Evolutionary conservation across 2,888 invertebrate species (phyloP), one percentile per base, ranked within the genome.

Genomic region (Theretra japonica): DNA sequence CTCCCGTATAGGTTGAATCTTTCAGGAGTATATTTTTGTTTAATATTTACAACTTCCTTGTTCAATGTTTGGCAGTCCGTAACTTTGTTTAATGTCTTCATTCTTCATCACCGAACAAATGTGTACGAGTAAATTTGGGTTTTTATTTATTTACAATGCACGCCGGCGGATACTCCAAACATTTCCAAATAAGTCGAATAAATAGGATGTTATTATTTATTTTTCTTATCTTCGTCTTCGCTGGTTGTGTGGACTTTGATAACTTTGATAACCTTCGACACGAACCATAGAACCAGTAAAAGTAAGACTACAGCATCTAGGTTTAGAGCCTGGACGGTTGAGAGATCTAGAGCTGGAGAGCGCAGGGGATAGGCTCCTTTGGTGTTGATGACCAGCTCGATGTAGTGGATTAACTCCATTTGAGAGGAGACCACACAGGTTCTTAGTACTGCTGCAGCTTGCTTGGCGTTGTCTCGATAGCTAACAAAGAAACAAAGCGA

Each of bases 211-310:
- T 56, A 28, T 74, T 76, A 85, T 30, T 83, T 77, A 56, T 77
- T 80, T 60, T 85, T 86, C 62, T 82, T 83, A n/a, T 77, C 79
- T 17, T 75, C 74, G 4, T 77, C 75, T 1, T 71, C 72, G 19
- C 80, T 80, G 23, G 80, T 76, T 17, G 84, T 81, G 73, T 88
- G 84, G 2, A 80, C 84, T 72, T 79, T 82, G 23, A 87, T 73
- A 0, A 88, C 74, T 70, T 86, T 90, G 0, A 81, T 30, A 0
- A 89, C 84, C 72, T 88, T 89, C 4, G 83, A 78, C 5, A 86
- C 69, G 77, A 90, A 88, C 89, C 89, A 90, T 15, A 83, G 59
- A 4, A 85, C n/a, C 75, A 88, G 72, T 15, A 80, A 23, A 0
- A 79, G 11, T 21, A 86, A 57, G 0, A 78, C 75, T 0, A 84